These are phyloP conservation scores for Netelia virgata DNA, from an alignment of 2,888 invertebrate genomes.

Conservation along the genomic window DNA sequence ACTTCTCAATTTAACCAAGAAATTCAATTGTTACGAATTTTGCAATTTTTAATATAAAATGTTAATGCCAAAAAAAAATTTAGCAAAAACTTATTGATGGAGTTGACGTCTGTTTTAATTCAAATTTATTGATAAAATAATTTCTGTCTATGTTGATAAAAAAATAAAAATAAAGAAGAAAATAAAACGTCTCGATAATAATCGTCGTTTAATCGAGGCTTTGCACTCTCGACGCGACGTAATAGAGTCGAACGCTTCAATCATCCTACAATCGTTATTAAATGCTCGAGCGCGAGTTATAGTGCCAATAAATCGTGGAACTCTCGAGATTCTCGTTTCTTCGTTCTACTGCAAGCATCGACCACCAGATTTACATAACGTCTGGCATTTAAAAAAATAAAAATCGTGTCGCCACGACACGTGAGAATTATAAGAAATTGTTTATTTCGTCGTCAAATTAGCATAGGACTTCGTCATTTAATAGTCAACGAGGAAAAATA, in stretches of 20 bases:
- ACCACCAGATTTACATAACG: background rate
- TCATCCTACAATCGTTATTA: slow-evolving; percentile 55
- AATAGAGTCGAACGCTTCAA: slow-evolving; percentile 55
- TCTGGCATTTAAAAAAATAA: background rate
- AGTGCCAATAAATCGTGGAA: slow-evolving; percentile 41
- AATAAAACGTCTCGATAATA: slow-evolving; percentile 28
- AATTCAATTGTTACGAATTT: no score
- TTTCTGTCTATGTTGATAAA: background rate
- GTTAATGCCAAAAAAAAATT: no score
- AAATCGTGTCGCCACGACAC: no score
- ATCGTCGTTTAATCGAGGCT: slow-evolving; percentile 47
- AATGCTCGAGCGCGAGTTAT: slow-evolving; percentile 42
- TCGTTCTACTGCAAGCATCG: background rate
- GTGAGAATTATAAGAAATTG: no score
- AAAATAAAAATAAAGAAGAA: background rate
- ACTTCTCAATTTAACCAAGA: no score
- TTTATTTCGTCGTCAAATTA: no score
- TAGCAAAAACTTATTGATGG: no score
- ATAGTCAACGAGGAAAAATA: no score
- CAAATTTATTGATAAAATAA: background rate
- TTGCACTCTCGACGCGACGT: slow-evolving; percentile 37
- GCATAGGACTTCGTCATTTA: no score
- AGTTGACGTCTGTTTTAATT: no score
- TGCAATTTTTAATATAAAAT: no score
- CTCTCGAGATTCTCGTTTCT: slow-evolving; percentile 8